phyloP scores from a whole-genome alignment of 2,113 vertebrate genomes.

The Psilopogon haemacephalus region DNA sequence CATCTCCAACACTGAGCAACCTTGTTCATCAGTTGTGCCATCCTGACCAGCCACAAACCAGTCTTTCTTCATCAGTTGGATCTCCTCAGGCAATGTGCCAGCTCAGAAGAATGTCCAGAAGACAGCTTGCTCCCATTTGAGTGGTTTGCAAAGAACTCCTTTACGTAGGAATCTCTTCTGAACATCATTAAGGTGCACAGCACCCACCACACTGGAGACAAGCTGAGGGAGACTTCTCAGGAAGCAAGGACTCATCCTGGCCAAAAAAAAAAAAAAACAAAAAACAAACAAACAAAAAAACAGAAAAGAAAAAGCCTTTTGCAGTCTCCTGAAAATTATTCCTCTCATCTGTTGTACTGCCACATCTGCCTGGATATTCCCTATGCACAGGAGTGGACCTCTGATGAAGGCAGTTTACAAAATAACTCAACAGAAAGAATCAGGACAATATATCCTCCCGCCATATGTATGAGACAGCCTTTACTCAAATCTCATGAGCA shows the following conservation, averaged over 20 bases:
- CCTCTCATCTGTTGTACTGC: background rate
- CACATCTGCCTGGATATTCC: rapidly evolving
- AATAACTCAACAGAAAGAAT: background rate
- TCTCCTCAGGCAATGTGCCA: background rate
- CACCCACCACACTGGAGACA: background rate
- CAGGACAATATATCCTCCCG: rapidly evolving
- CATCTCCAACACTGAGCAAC: background rate
- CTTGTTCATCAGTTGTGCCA: background rate
- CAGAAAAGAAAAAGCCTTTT: background rate
- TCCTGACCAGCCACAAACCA: background rate
- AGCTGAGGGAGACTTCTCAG: background rate
- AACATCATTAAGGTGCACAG: background rate
- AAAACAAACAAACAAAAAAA: too few relatives aligned
- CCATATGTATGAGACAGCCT: background rate
- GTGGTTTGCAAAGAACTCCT: background rate
- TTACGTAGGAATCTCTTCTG: background rate
- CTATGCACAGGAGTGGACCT: background rate
- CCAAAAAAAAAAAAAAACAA: background rate
- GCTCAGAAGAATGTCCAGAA: rapidly evolving
- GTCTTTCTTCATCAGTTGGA: background rate
- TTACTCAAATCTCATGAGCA: background rate
- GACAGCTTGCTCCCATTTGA: background rate
- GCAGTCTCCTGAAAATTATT: background rate
- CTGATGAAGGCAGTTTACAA: background rate
- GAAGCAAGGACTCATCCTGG: background rate